A percentile compares a stretch with the other conserved stretches of the same genome.
Evolutionary conservation across 2,797 vertebrate species (phyloP).

Genomic region (Cyprinodon diabolis): DNA sequence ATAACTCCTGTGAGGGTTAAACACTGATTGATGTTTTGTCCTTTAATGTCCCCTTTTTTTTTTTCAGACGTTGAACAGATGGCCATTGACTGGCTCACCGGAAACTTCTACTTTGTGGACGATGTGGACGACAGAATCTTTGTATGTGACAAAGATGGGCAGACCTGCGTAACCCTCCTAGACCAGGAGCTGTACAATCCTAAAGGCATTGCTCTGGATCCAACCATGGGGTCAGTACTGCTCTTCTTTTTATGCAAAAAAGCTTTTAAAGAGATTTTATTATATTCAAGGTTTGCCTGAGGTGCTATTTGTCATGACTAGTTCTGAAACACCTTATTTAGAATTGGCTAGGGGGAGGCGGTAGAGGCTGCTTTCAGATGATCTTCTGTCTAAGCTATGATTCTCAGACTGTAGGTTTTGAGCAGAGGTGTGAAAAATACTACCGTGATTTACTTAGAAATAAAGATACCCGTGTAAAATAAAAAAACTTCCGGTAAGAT

Average conservation of each 20-base stretch:
- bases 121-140: constrained; percentile 96
- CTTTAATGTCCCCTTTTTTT: constrained; percentile 10
- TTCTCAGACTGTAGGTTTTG: constrained; percentile 28
- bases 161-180: constrained; percentile 93
- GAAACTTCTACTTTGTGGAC: constrained; percentile 99
- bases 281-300: constrained; percentile 1
- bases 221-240: constrained; percentile 90
- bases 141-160: constrained; percentile 92
- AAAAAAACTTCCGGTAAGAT: too few relatives aligned
- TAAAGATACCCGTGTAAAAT: too few relatives aligned
- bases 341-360: constrained; percentile 15
- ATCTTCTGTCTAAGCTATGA: constrained; percentile 24
- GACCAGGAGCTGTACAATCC: constrained; percentile 96
- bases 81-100: constrained; percentile 97
- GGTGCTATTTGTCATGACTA: constrained; percentile 30
- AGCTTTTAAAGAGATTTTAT: background rate
- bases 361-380: constrained; percentile 55
- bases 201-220: constrained; percentile 95
- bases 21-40: constrained; percentile 7
- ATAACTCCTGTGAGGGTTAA: background rate
- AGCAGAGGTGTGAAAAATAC: background rate
- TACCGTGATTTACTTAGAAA: too few relatives aligned
- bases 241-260: background rate
- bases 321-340: constrained; percentile 25
- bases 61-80: constrained; percentile 94